phyloP scores from a whole-genome alignment of 2,113 vertebrate species.

The Ranitomeya variabilis region DNA sequence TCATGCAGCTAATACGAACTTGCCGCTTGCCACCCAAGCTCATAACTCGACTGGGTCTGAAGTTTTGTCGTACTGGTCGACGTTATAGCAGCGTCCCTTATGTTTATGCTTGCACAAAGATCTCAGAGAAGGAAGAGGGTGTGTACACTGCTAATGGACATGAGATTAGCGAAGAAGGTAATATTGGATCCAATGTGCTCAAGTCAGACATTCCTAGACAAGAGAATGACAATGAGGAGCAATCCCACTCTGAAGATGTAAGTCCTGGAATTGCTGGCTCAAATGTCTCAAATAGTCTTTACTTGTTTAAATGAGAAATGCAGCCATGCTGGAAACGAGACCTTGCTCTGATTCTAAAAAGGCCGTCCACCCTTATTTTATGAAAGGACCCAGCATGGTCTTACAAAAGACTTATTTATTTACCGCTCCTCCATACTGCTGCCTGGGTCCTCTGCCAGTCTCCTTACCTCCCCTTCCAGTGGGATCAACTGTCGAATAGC shows the following conservation, averaged over 20 bases:
- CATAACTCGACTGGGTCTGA: conserved; percentile 86
- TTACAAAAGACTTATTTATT: no score
- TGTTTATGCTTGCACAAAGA: conserved; percentile 73
- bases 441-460: no score
- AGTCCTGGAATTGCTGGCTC: conserved; percentile 63
- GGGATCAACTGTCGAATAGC: no score
- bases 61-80: conserved; percentile 83
- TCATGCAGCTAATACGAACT: conserved; percentile 89
- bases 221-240: conserved; percentile 62
- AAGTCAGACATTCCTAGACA: conserved; percentile 50
- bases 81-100: conserved; percentile 93
- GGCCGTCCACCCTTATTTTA: no score
- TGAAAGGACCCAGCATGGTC: no score
- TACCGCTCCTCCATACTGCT: no score
- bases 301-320: not conserved
- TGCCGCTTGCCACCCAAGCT: conserved; percentile 87
- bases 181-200: conserved; percentile 40
- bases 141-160: conserved; percentile 86
- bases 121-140: conserved; percentile 70
- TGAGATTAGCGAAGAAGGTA: conserved; percentile 74
- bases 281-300: not conserved
- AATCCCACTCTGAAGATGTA: conserved; percentile 82
- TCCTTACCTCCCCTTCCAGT: no score
- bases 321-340: no score
- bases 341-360: no score